phyloP scores from a whole-genome alignment of 2,888 invertebrate species.

The Diaperis boleti region DNA sequence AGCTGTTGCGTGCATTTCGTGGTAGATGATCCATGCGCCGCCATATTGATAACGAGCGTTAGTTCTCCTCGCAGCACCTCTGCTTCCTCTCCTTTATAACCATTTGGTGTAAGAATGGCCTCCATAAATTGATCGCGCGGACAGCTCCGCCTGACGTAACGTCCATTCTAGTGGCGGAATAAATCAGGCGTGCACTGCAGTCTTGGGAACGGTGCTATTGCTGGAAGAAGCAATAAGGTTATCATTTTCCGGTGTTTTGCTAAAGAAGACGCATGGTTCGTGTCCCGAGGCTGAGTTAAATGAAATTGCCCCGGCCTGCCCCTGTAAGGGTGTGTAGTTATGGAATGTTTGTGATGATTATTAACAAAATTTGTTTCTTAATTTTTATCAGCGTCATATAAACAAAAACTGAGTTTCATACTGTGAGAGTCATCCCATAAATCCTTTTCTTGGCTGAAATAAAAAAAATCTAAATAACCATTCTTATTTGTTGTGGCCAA shows the following conservation, averaged over 20 bases:
- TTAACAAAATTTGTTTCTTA: too few species aligned
- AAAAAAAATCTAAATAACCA: too few species aligned
- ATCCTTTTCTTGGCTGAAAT: too few species aligned
- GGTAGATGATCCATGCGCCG: slow-evolving; percentile 36
- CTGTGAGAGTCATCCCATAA: too few species aligned
- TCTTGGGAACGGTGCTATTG: slow-evolving; percentile 51
- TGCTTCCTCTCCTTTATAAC: slow-evolving; percentile 52
- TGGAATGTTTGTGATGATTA: too few species aligned
- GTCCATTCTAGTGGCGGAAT: slow-evolving; percentile 59
- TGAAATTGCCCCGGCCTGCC: slow-evolving; percentile 51
- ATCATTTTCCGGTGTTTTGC: slow-evolving; percentile 64
- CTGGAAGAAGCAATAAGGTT: slow-evolving; percentile 62
- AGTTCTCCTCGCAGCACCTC: slow-evolving; percentile 56
- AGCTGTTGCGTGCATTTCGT: slow-evolving; percentile 23
- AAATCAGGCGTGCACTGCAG: slow-evolving; percentile 59
- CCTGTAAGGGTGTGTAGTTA: too few species aligned
- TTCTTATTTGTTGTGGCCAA: too few species aligned
- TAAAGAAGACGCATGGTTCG: slow-evolving; percentile 60
- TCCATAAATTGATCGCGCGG: slow-evolving; percentile 57
- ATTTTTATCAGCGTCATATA: too few species aligned
- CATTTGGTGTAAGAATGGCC: slow-evolving; percentile 51
- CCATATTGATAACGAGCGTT: slow-evolving; percentile 57
- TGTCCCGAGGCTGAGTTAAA: slow-evolving; percentile 49
- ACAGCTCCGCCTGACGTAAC: slow-evolving; percentile 57
- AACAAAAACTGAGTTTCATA: too few species aligned